phyloP scores from a whole-genome alignment of 2,797 vertebrate genomes.

The Odontamblyopus rebecca region DNA sequence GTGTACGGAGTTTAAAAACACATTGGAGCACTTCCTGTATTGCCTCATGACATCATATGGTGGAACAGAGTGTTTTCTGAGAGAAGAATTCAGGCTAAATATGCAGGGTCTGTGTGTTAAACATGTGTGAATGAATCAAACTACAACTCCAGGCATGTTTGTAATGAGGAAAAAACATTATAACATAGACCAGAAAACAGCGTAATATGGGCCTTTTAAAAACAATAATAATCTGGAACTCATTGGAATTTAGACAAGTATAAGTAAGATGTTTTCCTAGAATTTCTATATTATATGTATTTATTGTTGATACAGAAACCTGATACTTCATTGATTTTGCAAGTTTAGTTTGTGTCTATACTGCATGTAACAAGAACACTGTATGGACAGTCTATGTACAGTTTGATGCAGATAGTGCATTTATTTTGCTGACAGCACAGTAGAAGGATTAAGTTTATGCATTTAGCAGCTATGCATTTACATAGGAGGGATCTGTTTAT shows the following conservation, averaged over 20 bases:
- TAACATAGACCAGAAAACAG: no score
- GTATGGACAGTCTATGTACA: background rate
- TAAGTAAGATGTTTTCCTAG: background rate
- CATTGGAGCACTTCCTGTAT: no score
- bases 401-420: slow-evolving; percentile 2
- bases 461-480: slow-evolving; percentile 39
- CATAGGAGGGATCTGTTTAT: slow-evolving; percentile 16
- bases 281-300: background rate
- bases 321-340: background rate
- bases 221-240: no score
- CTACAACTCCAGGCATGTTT: no score
- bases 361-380: background rate
- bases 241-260: background rate
- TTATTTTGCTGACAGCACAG: slow-evolving; percentile 38
- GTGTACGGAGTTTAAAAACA: no score
- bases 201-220: no score
- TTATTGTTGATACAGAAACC: background rate
- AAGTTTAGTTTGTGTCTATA: background rate
- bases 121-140: no score
- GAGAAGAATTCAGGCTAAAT: no score
- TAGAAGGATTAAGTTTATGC: slow-evolving; percentile 32
- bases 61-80: no score
- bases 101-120: no score
- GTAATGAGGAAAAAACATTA: no score
- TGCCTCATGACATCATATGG: no score